Base-by-base conservation (phyloP, 2,888 invertebrate species). In the Amiota communis region DNA sequence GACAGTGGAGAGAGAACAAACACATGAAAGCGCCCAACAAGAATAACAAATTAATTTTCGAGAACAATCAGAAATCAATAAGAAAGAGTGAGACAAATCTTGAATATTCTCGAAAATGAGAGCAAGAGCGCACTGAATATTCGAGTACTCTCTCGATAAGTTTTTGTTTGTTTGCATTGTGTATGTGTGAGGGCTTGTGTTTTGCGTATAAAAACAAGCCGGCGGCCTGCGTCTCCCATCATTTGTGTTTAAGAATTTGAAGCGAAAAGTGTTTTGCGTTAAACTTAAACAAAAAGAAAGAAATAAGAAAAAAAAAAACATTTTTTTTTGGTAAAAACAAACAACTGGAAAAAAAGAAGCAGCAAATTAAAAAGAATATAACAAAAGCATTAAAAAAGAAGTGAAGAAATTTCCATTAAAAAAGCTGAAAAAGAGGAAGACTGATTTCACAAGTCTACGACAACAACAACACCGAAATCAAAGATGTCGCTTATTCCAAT, bases 401-500 rank as follows among this genome's bases (percentile, higher is more conserved):
- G n/a, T n/a, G n/a, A 13, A 65, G 15, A 36, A n/a, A n/a, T n/a
- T n/a, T n/a, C n/a, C 46, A 13, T 47, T 70, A 59, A 69, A 51
- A n/a, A 12, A 51, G 63, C 3, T 20, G 51, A 36, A 49, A 71
- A 8, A 20, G 48, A 65, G 23, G 23, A 49, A 36, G 10, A 20
- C n/a, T 11, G 20, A 59, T 10, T 53, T 13, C 13, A 59, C 15
- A 59, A 57, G 17, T 20, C 17, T 17, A 53, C 1, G 1, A 53
- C 10, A 53, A n/a, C 17, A 57, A 15, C 10, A 57, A 17, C 17
- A 57, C 15, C 15, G 8, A 53, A 68, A 57, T n/a, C 47, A 13
- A 77, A 77, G 74, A 82, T 83, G 85, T 79, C 85, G 36, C 75
- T 82, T 73, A 70, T 79, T 56, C 80, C 83, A 51, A 74, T 76